Base-by-base conservation (phyloP, 2,113 vertebrate species). In the Porphyrio hochstetteri region DNA sequence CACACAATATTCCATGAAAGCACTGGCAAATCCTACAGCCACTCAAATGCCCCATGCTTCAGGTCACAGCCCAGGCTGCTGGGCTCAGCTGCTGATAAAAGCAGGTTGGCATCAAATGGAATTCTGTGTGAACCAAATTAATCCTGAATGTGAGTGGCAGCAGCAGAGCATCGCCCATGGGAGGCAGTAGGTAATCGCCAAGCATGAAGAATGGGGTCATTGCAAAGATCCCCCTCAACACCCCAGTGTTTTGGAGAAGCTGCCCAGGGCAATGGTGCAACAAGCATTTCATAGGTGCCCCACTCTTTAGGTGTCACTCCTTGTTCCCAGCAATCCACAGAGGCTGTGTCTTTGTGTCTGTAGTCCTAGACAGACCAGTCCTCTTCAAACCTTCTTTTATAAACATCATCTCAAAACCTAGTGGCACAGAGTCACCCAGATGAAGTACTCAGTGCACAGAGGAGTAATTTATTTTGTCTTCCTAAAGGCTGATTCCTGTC, bases 91-190 rank as follows among this genome's bases (percentile, higher is more conserved):
- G 40, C 57, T 55, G 42, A 12, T 25, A 52, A 90, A 70, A 79
- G n/a, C 75, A 60, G 67, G 19, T 2, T 85, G 87, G 38, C 36
- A 72, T 60, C 82, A 56, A 60, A 87, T 46, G 29, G 29, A 68
- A 31, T 71, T 59, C 23, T 3, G 7, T 21, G 44, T 10, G 29
- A 65, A 64, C 0, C 11, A 35, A 38, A 55, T 69, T 38, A 42
- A 87, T 44, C 20, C 36, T 24, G 33, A 52, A 15, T 2, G 8
- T 2, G 13, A 86, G n/a, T 5, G 35, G 27, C 28, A 52, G 21
- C 1, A 1, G 55, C 0, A 0, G 74, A 52, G 76, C 67, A 14
- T 33, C 4, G 13, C 28, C 67, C 42, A 18, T 0, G 21, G 59
- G 57, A 88, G 63, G 50, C 79, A 80, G 35, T 9, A 60, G 13